Evolutionary conservation across 2,113 vertebrate genomes (phyloP).

Genomic region (Antigone vipio): DNA sequence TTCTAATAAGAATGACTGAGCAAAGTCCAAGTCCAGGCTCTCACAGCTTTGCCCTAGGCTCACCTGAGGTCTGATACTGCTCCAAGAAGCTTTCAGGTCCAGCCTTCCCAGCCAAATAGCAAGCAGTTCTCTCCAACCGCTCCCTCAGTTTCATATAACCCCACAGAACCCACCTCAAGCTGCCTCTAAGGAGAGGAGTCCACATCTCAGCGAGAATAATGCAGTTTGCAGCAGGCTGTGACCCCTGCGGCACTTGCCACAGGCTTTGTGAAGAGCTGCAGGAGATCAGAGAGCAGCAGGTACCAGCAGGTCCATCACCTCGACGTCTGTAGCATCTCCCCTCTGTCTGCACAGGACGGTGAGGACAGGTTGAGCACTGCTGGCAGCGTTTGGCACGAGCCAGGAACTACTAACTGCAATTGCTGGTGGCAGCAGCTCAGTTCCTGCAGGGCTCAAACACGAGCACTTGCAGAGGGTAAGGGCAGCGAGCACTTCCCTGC

Average conservation of each 20-base stretch:
- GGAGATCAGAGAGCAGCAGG: background rate
- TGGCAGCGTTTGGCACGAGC: background rate
- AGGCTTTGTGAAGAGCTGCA: background rate
- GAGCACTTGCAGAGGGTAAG: background rate
- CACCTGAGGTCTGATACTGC: background rate
- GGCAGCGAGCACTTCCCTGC: fast-evolving
- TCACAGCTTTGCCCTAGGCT: background rate
- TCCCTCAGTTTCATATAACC: background rate
- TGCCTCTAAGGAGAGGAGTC: background rate
- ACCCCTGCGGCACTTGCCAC: fast-evolving
- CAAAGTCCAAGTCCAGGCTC: background rate
- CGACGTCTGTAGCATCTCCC: background rate
- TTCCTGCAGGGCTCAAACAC: background rate
- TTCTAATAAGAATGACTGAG: background rate
- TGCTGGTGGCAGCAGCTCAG: background rate
- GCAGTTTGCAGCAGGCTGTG: background rate
- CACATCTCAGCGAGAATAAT: fast-evolving
- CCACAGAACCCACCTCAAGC: background rate
- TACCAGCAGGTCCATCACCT: background rate
- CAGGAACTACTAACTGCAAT: background rate
- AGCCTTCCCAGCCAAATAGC: background rate
- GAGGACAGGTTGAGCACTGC: background rate
- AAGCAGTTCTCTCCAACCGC: fast-evolving
- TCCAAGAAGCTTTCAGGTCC: background rate
- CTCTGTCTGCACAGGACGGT: fast-evolving